Evolutionary conservation across 2,888 invertebrate genomes (phyloP), one percentile per base, ranked within the genome.

Genomic region (Diabrotica balteata): DNA sequence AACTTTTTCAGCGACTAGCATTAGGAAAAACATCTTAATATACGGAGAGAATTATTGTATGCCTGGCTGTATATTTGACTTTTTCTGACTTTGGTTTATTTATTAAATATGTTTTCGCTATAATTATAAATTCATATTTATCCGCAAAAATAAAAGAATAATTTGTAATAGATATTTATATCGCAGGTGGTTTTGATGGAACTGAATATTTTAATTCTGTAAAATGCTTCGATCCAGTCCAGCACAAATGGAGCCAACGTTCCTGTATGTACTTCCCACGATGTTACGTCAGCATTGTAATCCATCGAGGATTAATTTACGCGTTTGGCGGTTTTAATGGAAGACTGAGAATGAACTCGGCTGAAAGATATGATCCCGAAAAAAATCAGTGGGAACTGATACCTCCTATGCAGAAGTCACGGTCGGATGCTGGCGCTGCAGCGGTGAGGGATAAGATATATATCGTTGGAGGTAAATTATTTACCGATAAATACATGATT

Each of bases 301-400:
- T 87, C 66, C 88, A 90, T 72, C 86, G 89, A 79, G 91, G 89
- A 59, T 85, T 90, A 75, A 91, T 95, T 68, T 95, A 93, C 82
- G 94, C 93, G 0, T 87, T 94, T 76, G 95, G 95, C 0, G 94
- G 94, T 0, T 94, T 92, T 83, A 93, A 94, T 81, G 93, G 93
- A 9, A 86, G 90, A 52, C 88, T 89, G 8, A 89, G 94, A 73
- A 89, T 94, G 88, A 88, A 88, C 47, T 90, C 92, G 0, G 93
- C 91, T 5, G 94, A 95, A 82, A 87, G 92, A 11, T 94, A 93
- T 83, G 90, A 93, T 78, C 91, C 92, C 0, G 87, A 88, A 71
- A 88, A 86, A 70, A 91, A 94, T 81, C 91, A 91, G 76, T 95
- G 95, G 95, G 90, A 92, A 81, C 85, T 89, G 80, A 89, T 93